Evolutionary conservation across 2,113 vertebrate genomes (phyloP).

Genomic region (Centropristis striata): DNA sequence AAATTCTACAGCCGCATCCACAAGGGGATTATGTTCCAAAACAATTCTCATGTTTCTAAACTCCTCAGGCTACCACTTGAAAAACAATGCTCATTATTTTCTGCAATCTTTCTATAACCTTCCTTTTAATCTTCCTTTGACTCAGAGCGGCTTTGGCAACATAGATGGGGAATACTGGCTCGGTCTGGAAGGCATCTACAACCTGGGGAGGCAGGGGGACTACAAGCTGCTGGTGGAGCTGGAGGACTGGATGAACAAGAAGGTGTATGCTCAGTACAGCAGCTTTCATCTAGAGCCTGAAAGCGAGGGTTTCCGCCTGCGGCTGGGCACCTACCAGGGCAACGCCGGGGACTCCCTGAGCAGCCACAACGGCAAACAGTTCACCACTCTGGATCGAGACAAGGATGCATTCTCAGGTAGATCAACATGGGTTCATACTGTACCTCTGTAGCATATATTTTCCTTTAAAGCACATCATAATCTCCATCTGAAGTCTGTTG

Average conservation of each 20-base stretch:
- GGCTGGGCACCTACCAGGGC: conserved; percentile 95
- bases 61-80: conserved; percentile 34
- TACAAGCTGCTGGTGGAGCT: conserved; percentile 95
- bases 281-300: conserved; percentile 96
- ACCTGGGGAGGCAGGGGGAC: conserved; percentile 94
- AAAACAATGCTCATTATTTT: conserved; percentile 48
- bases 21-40: conserved; percentile 35
- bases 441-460: neutral
- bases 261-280: conserved; percentile 97
- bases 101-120: conserved; percentile 53
- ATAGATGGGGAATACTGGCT: conserved; percentile 97
- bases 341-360: conserved; percentile 96
- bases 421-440: neutral
- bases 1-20: conserved; percentile 13
- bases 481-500: too few relatives aligned
- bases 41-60: conserved; percentile 68
- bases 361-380: conserved; percentile 97
- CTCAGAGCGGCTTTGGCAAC: conserved; percentile 97
- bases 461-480: neutral
- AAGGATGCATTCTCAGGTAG: conserved; percentile 95
- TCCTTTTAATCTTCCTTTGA: conserved; percentile 72
- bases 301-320: conserved; percentile 92
- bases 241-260: conserved; percentile 98
- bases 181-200: conserved; percentile 94
- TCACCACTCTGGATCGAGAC: conserved; percentile 97